A percentile compares a stretch with the other conserved stretches of the same genome.
Evolutionary conservation across 2,888 invertebrate genomes (phyloP).

Genomic region (Sphaeridia pumilis): DNA sequence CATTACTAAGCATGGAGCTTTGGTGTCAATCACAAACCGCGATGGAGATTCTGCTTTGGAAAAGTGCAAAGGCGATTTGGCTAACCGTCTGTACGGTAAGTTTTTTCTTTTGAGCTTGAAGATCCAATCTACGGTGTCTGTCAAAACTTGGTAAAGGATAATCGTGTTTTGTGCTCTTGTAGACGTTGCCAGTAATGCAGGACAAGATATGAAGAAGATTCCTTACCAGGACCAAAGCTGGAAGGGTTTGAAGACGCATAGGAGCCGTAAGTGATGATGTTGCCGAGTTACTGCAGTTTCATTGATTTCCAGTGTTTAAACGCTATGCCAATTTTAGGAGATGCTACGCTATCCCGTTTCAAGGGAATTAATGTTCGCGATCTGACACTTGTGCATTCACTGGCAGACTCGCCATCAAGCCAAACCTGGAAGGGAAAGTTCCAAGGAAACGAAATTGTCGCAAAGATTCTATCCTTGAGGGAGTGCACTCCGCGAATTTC

Average conservation of each 20-base stretch:
- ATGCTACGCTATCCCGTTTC: slow-evolving; percentile 92
- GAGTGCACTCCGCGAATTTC: slow-evolving; percentile 85
- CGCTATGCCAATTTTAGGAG: slow-evolving; percentile 49
- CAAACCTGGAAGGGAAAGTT: slow-evolving; percentile 87
- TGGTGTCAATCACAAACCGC: slow-evolving; percentile 87
- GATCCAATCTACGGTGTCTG: too few relatives aligned
- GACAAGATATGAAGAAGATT: slow-evolving; percentile 89
- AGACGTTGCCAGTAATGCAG: slow-evolving; percentile 75
- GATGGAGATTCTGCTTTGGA: slow-evolving; percentile 92
- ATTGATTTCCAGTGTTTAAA: too few relatives aligned
- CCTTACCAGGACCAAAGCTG: slow-evolving; percentile 97
- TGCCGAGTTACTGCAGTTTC: too few relatives aligned
- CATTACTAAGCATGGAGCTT: slow-evolving; percentile 53
- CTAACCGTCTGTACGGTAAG: slow-evolving; percentile 58
- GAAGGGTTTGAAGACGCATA: slow-evolving; percentile 77
- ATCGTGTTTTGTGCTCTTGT: too few relatives aligned
- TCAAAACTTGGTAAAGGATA: too few relatives aligned
- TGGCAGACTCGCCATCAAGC: slow-evolving; percentile 68
- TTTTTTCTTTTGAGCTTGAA: too few relatives aligned
- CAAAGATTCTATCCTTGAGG: slow-evolving; percentile 78
- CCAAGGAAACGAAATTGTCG: slow-evolving; percentile 98
- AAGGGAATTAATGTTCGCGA: slow-evolving; percentile 93
- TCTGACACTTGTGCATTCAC: slow-evolving; percentile 66
- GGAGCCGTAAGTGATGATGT: slow-evolving; percentile 55
- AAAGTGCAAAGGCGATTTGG: slow-evolving; percentile 73